These are phyloP conservation scores for Pao palembangensis DNA, from an alignment of 2,113 vertebrate species.

Conservation along the genomic window DNA sequence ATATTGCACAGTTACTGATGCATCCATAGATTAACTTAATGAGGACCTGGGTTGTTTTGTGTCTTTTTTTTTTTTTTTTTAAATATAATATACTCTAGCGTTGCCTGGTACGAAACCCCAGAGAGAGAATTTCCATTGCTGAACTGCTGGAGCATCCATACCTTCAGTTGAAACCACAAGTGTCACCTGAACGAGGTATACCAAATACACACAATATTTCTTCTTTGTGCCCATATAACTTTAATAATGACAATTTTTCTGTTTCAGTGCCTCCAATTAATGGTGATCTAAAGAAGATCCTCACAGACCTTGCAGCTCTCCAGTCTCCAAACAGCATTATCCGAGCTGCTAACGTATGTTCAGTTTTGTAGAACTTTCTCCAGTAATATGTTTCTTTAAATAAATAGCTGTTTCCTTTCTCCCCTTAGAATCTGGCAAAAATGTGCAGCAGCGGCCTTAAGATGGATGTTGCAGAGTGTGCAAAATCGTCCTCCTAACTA, in stretches of 20 bases:
- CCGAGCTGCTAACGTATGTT: conserved; percentile 87
- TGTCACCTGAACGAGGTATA: conserved; percentile 78
- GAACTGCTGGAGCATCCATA: conserved; percentile 88
- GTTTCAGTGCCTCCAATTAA: conserved; percentile 57
- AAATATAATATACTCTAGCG: conserved; percentile 66
- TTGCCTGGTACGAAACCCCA: conserved; percentile 89
- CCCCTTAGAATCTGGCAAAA: conserved; percentile 74
- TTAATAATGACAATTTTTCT: not conserved
- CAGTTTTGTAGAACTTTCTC: not conserved
- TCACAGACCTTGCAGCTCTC: conserved; percentile 87
- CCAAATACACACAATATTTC: not conserved
- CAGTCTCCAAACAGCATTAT: conserved; percentile 94
- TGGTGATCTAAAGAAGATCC: conserved; percentile 84
- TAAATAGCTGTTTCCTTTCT: conserved; percentile 2
- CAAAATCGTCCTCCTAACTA: conserved; percentile 60
- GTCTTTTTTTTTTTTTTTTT: not conserved
- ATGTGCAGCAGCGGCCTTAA: conserved; percentile 75
- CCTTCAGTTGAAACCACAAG: conserved; percentile 82
- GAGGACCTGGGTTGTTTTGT: no score
- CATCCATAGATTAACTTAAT: not conserved
- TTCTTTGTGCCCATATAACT: not conserved
- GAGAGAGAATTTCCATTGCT: conserved; percentile 85
- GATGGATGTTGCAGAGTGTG: conserved; percentile 76
- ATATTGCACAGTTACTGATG: no score
- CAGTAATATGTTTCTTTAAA: not conserved